phyloP scores from a whole-genome alignment of 2,888 invertebrate species.

The Digitonthophagus gazella region DNA sequence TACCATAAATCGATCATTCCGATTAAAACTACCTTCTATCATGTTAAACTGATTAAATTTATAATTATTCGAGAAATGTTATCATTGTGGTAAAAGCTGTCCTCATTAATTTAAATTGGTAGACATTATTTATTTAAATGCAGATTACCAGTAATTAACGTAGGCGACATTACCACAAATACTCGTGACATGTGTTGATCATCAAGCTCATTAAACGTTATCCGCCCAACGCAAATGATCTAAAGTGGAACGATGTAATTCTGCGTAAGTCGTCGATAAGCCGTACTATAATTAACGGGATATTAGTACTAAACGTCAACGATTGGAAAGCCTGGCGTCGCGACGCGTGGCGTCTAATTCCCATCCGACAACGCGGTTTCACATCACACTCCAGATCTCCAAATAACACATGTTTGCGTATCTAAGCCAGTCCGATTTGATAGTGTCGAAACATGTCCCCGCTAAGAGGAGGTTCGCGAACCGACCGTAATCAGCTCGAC shows the following conservation, averaged over 20 bases:
- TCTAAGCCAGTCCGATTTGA: constrained; percentile 27
- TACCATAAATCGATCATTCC: no score
- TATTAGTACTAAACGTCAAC: background rate
- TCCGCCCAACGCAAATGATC: background rate
- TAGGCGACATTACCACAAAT: no score
- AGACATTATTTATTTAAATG: no score
- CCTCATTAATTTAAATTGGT: no score
- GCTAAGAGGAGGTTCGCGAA: constrained; percentile 35
- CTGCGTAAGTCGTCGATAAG: background rate
- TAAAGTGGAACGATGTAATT: background rate
- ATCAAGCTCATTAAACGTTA: background rate
- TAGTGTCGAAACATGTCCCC: constrained; percentile 37
- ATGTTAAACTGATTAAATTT: no score
- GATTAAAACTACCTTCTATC: no score
- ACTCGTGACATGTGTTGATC: no score
- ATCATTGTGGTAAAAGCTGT: no score
- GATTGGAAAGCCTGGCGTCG: background rate
- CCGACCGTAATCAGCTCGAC: constrained; percentile 43
- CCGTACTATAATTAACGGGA: background rate
- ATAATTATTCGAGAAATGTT: no score
- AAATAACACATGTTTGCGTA: constrained; percentile 13
- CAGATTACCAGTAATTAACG: no score
- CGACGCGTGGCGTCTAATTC: background rate
- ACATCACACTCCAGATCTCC: background rate
- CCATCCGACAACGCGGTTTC: background rate